Evolutionary conservation across 2,888 invertebrate species (phyloP), one percentile per base, ranked within the genome.

Genomic region (Acleris holmiana): DNA sequence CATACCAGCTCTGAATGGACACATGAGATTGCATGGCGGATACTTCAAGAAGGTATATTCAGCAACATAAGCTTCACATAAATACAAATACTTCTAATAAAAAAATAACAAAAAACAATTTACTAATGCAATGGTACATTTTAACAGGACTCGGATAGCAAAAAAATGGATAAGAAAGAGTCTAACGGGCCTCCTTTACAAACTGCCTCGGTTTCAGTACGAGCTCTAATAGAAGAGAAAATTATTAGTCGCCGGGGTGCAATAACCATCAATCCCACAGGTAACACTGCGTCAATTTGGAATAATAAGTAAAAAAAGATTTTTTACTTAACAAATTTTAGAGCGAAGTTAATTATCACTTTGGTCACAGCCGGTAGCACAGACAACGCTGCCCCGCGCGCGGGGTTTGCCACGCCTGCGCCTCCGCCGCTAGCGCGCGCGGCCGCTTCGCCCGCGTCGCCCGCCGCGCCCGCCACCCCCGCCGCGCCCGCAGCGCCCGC

Each of bases 11-110:
- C 95, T 99, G 63, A 99, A 99, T 88, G 99, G 99, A 8, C 99
- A 99, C 84, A 99, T 99, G 99, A 94, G 99, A 78, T 94, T 99
- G 70, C 99, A 99, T 86, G 99, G 99, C 50, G 99, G 99, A 63
- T 99, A 98, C 88, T 97, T 98, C 82, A 99, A 99, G 89, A 98
- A 98, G 95, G 96, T 96, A 87, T 74, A 68, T 67, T 61, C 44
- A 7, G 6, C 21, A 6, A 1, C 25, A 25, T 25, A 8, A 25
- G 7, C 25, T 25, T 25, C 2, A 25, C 25, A 25, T 25, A 25
- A 25, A n/a, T n/a, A n/a, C 1, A 25, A 25, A 25, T 25, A 25
- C 25, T 25, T 25, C 1, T 7, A 8, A 25, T 25, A 7, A 25
- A 25, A 7, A 0, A 25, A 1, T 25, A 7, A 7, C 7, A 6